These are phyloP conservation scores for Hydriomena furcata DNA, from an alignment of 2,888 invertebrate species.

Conservation along the genomic window DNA sequence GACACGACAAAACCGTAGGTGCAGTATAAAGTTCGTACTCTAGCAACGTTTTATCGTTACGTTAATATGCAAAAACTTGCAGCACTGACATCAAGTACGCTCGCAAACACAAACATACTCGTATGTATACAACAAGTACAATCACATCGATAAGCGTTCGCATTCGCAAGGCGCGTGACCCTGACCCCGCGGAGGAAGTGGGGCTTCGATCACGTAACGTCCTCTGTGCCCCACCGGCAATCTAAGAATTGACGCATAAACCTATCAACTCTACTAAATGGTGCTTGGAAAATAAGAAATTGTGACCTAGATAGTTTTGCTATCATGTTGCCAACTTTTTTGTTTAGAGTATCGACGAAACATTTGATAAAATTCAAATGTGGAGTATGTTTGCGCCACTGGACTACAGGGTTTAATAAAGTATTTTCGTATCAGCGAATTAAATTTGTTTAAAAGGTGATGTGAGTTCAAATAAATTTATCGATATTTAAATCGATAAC, in stretches of 20 bases:
- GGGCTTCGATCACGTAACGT: conserved; percentile 34
- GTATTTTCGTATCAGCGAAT: background rate
- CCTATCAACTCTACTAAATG: background rate
- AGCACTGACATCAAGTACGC: no score
- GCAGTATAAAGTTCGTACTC: no score
- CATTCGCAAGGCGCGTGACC: conserved; percentile 28
- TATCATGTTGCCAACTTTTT: no score
- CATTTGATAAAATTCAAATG: background rate
- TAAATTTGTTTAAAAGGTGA: background rate
- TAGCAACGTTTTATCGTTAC: no score
- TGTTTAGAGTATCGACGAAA: no score
- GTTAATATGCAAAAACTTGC: conserved; percentile 1
- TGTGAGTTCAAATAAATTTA: conserved; percentile 18
- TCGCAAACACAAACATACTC: no score
- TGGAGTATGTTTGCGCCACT: background rate
- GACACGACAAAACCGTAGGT: no score
- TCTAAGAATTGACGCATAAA: conserved; percentile 20
- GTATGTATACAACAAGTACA: no score
- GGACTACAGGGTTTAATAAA: background rate
- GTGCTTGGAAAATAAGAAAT: background rate
- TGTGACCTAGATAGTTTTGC: background rate
- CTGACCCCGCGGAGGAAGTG: conserved; percentile 35
- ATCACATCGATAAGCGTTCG: conserved; percentile 23
- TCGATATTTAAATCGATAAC: conserved; percentile 34
- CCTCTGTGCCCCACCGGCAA: conserved; percentile 16